Percentiles rank a stretch among this genome's conserved stretches.
Evolutionary conservation across 2,797 vertebrate species (phyloP).

Genomic region (Tragelaphus oryx): DNA sequence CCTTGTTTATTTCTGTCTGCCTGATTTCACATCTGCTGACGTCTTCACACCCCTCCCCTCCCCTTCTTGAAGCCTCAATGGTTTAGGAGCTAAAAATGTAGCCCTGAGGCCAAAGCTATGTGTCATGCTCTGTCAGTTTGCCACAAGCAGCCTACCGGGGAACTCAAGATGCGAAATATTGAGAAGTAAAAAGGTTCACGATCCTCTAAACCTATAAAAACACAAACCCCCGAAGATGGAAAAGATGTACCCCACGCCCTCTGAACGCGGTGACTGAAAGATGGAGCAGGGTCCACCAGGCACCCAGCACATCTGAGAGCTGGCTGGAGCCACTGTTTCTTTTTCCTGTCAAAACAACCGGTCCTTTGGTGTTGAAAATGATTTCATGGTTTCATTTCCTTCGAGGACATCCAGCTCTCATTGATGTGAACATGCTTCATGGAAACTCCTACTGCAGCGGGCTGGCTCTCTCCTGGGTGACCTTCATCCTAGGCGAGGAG

Average conservation of each 20-base stretch:
- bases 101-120: not conserved
- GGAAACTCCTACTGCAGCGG: not conserved
- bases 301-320: not conserved
- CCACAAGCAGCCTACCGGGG: not conserved
- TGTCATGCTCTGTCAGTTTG: not conserved
- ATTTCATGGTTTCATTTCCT: constrained; percentile 35
- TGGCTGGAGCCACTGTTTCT: not conserved
- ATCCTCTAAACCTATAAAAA: not conserved
- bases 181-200: not conserved
- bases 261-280: accelerated
- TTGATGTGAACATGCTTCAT: not conserved
- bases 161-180: not conserved
- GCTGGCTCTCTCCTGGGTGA: not conserved
- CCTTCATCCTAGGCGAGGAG: no score
- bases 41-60: no score
- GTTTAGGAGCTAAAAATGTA: not conserved
- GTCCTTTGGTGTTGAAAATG: not conserved
- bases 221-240: no score
- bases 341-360: constrained; percentile 42
- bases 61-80: not conserved
- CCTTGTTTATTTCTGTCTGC: no score
- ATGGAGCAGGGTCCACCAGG: not conserved
- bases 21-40: no score
- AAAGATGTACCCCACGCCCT: not conserved
- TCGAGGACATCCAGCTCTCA: not conserved